Base-by-base conservation (phyloP, 2,113 vertebrate genomes). In the Tricholaema leucomelas region DNA sequence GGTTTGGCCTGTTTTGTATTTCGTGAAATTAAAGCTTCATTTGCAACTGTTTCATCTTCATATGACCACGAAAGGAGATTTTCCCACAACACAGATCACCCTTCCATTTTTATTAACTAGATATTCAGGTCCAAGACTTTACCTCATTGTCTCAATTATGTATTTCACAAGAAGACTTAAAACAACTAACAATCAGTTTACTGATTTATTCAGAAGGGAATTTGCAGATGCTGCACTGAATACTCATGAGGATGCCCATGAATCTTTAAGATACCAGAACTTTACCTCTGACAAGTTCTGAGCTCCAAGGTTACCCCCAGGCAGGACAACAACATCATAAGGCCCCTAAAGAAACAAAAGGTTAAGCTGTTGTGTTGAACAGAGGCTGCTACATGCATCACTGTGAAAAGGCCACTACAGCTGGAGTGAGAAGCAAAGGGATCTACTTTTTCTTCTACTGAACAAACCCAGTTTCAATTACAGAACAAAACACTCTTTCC, bases 271-370 rank as follows among this genome's bases (percentile, higher is more conserved):
- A 88, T 12, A 60, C 15, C 59, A 55, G 20, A 69, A 71, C 79
- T 95, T 98, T 97, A 99, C 99, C 98, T 99, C 99, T 21, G 98
- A 98, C 90, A 99, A 96, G 94, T 99, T 98, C 87, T 99, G 98
- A n/a, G 99, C 99, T 27, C 99, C 99, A 78, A 98, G 97, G 79
- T 98, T 98, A 25, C 99, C 99, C 76, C 99, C 99, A 33, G 99
- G 99, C 38, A 99, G 97, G 65, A 99, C 97, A 54, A 99, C 98
- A 2, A 99, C 99, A 74, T 99, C 99, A 0, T 99, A 99, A 3
- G 99, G 99, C 6, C 99, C 99, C 99, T 99, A 90, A 50, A 81
- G 28, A 82, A 75, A 92, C 17, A 50, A 14, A 64, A 86, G 33
- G 35, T 7, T 63, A 60, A 86, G 38, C 1, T 78, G 20, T 61